These are phyloP conservation scores for Corbicula japonica DNA, from an alignment of 2,888 invertebrate species.

Conservation along the genomic window DNA sequence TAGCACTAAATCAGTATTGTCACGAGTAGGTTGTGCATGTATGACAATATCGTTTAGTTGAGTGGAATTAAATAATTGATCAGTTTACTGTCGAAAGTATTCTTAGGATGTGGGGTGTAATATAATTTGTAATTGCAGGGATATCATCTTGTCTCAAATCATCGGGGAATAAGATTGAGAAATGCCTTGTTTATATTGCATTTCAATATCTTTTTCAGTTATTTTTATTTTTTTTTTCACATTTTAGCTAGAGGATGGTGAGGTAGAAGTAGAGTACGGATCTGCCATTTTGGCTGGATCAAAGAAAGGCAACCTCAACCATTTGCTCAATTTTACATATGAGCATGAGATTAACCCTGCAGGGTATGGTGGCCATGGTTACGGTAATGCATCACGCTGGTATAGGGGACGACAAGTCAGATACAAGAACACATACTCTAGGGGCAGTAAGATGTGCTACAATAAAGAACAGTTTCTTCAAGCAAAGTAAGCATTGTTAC, in stretches of 20 bases:
- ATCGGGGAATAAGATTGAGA: no score
- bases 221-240: no score
- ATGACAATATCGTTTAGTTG: no score
- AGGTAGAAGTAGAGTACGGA: constrained; percentile 90
- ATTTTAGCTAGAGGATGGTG: constrained; percentile 76
- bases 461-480: constrained; percentile 98
- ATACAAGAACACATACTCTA: constrained; percentile 61
- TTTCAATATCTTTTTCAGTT: no score
- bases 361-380: constrained; percentile 78
- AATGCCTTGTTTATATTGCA: no score
- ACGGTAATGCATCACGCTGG: constrained; percentile 57
- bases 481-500: constrained; percentile 92
- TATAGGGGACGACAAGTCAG: constrained; percentile 53
- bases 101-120: no score
- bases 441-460: constrained; percentile 88
- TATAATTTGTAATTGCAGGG: no score
- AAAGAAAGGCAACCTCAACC: constrained; percentile 93
- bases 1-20: no score
- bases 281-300: constrained; percentile 93
- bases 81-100: no score
- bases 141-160: no score
- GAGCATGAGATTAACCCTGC: constrained; percentile 86
- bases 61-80: no score
- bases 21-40: no score
- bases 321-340: constrained; percentile 97